phyloP scores from a whole-genome alignment of 2,113 vertebrate genomes.

The Boleophthalmus pectinirostris region DNA sequence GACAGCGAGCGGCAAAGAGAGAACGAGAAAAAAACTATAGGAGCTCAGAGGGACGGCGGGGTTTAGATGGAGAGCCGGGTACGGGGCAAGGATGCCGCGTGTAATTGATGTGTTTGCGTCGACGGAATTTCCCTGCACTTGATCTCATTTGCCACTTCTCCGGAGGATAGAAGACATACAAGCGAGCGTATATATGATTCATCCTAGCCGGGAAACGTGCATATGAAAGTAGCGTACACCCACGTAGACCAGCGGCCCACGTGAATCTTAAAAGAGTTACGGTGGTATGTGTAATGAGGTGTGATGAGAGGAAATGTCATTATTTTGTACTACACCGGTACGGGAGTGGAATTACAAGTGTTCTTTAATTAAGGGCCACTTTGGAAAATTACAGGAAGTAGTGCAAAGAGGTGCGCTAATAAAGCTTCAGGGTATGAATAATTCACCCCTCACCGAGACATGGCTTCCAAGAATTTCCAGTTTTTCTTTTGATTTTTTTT shows the following conservation, averaged over 20 bases:
- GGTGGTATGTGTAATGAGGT: slow-evolving; percentile 25
- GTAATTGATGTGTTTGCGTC: slow-evolving; percentile 52
- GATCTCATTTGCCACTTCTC: slow-evolving; percentile 49
- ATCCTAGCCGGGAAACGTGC: not conserved
- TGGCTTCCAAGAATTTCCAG: not conserved
- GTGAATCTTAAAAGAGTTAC: slow-evolving; percentile 7
- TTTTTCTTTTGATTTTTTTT: not conserved
- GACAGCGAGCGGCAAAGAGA: slow-evolving; percentile 13
- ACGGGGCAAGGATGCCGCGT: slow-evolving; percentile 12
- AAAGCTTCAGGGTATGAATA: slow-evolving; percentile 3
- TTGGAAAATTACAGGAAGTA: slow-evolving; percentile 3
- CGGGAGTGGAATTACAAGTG: slow-evolving; percentile 13
- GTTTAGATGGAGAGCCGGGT: slow-evolving; percentile 42
- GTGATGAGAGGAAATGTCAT: slow-evolving; percentile 15
- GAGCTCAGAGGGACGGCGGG: slow-evolving; percentile 20
- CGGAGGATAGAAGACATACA: slow-evolving; percentile 23
- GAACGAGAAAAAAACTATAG: not conserved
- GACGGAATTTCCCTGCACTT: slow-evolving; percentile 29
- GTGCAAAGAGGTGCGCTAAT: not conserved
- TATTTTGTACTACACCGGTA: slow-evolving; percentile 13
- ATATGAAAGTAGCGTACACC: slow-evolving; percentile 15
- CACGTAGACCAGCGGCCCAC: not conserved
- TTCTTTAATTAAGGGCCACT: slow-evolving; percentile 28
- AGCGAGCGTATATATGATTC: slow-evolving; percentile 7
- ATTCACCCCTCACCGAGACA: not conserved